Percentiles rank a stretch among this genome's conserved stretches.
Conservation (phyloP, 2,113 vertebrate species). For the Corynorhinus townsendii region DNA sequence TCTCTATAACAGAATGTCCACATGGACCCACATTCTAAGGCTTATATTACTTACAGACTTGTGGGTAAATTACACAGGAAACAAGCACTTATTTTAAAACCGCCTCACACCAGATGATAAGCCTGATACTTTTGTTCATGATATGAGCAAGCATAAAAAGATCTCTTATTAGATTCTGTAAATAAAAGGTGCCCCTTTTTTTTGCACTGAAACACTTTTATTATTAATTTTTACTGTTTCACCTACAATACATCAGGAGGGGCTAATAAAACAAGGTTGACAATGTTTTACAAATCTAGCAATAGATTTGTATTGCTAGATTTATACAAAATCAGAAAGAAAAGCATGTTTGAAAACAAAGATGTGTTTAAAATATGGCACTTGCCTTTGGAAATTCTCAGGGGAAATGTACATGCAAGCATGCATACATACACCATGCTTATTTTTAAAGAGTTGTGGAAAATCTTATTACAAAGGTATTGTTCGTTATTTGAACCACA, state of each 20-base stretch:
- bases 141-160: constrained; percentile 3
- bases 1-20: not conserved
- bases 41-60: not conserved
- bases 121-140: not conserved
- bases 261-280: not conserved
- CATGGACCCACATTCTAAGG: not conserved
- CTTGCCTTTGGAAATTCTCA: constrained; percentile 10
- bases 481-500: not conserved
- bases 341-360: not conserved
- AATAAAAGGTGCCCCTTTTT: not conserved
- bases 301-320: no score
- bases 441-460: not conserved
- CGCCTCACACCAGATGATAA: not conserved
- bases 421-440: not conserved
- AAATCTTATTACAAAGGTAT: not conserved
- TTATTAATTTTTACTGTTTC: not conserved
- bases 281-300: not conserved
- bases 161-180: not conserved
- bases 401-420: not conserved
- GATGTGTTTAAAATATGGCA: not conserved
- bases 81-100: constrained; percentile 13
- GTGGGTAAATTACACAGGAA: constrained; percentile 14
- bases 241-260: not conserved
- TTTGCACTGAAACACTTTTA: not conserved
- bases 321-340: no score